These are phyloP conservation scores for Charaxes varanes DNA, from an alignment of 1,140 invertebrate species.

Conservation along the genomic window DNA sequence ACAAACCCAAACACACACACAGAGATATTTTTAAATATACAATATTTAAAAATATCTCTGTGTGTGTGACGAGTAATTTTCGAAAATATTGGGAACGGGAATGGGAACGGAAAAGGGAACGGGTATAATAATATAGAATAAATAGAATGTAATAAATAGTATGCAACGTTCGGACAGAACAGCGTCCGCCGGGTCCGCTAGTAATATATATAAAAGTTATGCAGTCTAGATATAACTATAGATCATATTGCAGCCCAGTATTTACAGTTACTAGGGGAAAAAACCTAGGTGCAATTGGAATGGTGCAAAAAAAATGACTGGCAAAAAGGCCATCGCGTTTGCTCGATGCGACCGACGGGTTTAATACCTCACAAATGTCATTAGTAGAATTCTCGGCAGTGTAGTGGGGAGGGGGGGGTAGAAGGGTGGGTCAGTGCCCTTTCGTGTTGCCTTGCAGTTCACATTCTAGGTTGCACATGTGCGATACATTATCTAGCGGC, in stretches of 20 bases:
- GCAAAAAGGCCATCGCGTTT: slow-evolving; percentile 9
- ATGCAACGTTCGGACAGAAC: too few species aligned
- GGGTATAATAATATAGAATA: too few species aligned
- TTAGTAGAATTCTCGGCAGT: slow-evolving; percentile 26
- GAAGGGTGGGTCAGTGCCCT: slow-evolving; percentile 21
- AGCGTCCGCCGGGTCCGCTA: too few species aligned
- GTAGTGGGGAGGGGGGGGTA: slow-evolving; percentile 2
- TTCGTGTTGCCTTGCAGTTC: slow-evolving; percentile 13
- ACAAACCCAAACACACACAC: too few species aligned
- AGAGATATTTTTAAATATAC: too few species aligned
- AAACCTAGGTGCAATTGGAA: background rate
- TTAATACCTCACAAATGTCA: slow-evolving; percentile 40
- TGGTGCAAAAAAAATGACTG: slow-evolving; percentile 9
- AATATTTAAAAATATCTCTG: too few species aligned
- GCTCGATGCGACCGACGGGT: slow-evolving; percentile 15
- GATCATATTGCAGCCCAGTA: background rate
- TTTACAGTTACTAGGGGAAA: background rate
- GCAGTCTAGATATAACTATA: background rate
- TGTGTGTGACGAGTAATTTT: too few species aligned
- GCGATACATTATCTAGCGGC: slow-evolving; percentile 8
- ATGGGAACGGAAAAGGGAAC: too few species aligned
- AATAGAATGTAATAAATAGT: too few species aligned
- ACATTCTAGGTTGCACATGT: slow-evolving; percentile 15
- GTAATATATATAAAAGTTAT: background rate
- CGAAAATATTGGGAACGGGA: too few species aligned